A percentile compares a stretch with the other conserved stretches of the same genome.
Evolutionary conservation across 2,888 invertebrate genomes (phyloP).

Genomic region (Noctua janthe): DNA sequence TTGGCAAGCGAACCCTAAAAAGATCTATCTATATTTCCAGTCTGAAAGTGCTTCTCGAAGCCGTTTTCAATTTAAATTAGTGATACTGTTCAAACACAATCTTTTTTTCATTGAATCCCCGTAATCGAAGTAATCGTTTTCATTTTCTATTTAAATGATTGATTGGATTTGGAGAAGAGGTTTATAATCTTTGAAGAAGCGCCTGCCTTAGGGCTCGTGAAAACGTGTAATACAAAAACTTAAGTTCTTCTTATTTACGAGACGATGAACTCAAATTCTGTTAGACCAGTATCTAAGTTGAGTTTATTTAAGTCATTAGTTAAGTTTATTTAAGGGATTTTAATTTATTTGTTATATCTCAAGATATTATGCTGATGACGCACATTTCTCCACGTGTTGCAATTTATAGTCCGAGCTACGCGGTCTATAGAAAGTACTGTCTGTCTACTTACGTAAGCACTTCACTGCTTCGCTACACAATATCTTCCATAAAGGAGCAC

Average conservation of each 20-base stretch:
- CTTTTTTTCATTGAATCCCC: conserved; percentile 1
- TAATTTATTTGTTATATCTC: too few species aligned
- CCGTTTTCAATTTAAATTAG: conserved; percentile 59
- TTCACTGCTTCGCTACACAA: conserved; percentile 59
- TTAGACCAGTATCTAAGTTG: too few species aligned
- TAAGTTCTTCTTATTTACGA: too few species aligned
- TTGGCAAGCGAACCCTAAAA: not conserved
- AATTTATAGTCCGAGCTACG: too few species aligned
- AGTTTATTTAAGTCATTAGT: not conserved
- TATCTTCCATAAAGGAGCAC: conserved; percentile 58
- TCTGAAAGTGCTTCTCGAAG: not conserved
- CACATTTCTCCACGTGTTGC: not conserved
- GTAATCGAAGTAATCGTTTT: not conserved
- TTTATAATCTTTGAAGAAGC: not conserved
- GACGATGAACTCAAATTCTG: too few species aligned
- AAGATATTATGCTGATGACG: too few species aligned
- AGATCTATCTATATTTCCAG: not conserved
- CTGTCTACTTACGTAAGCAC: too few species aligned
- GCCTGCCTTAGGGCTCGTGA: not conserved
- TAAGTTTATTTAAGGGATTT: not conserved
- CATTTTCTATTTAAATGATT: conserved; percentile 15
- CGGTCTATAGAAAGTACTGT: too few species aligned
- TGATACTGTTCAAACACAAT: conserved; percentile 38
- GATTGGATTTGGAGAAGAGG: conserved; percentile 1
- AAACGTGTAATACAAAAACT: too few species aligned